Conservation (phyloP, 2,888 invertebrate genomes). For the Cerastoderma edule region DNA sequence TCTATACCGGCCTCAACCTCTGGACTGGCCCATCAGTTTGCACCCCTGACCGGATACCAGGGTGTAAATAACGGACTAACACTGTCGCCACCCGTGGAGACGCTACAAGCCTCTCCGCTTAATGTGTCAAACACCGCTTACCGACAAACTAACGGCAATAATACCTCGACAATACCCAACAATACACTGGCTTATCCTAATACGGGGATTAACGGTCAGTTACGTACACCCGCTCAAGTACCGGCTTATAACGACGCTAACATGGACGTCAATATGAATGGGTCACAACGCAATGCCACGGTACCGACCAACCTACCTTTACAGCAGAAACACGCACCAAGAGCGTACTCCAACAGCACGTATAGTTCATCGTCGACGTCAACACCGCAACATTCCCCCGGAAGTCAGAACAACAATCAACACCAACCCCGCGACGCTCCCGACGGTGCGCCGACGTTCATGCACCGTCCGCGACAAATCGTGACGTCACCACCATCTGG, state of each 20-base stretch:
- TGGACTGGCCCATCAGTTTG: background rate
- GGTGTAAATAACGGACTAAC: background rate
- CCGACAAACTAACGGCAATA: conserved; percentile 1
- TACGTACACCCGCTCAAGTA: conserved; percentile 43
- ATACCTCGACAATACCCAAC: conserved; percentile 24
- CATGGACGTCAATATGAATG: conserved; percentile 23
- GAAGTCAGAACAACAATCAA: conserved; percentile 27
- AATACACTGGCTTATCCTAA: conserved; percentile 54
- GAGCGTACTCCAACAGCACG: conserved; percentile 10
- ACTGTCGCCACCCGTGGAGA: background rate
- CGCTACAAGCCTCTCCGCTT: background rate
- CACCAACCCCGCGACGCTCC: conserved; percentile 12
- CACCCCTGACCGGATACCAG: conserved; percentile 1
- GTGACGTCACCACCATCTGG: conserved; percentile 43
- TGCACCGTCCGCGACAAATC: conserved; percentile 48
- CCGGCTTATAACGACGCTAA: conserved; percentile 21
- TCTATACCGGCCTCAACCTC: conserved; percentile 12
- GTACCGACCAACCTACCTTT: conserved; percentile 45
- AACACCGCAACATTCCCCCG: conserved; percentile 48
- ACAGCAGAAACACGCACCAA: conserved; percentile 26
- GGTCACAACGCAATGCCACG: conserved; percentile 28
- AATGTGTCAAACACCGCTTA: conserved; percentile 11
- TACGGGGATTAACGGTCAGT: conserved; percentile 43
- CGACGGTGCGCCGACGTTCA: conserved; percentile 38
- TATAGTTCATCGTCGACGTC: conserved; percentile 27